These are phyloP conservation scores for Cichlasoma orientale DNA, from an alignment of 2,797 vertebrate genomes.

Conservation along the genomic window DNA sequence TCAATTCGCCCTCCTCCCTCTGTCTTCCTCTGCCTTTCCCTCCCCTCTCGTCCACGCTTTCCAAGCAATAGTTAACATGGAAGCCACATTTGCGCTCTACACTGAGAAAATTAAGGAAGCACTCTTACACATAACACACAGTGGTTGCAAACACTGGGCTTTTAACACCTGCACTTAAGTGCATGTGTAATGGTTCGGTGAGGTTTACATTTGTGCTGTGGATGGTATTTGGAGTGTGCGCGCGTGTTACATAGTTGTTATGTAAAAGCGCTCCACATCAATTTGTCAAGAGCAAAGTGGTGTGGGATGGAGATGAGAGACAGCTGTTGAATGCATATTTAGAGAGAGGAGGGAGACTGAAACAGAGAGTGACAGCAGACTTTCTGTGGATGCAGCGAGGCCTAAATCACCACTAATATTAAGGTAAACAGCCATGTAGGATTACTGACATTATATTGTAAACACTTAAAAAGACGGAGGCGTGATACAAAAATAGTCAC, in stretches of 20 bases:
- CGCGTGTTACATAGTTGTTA: constrained; percentile 60
- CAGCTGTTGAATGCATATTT: constrained; percentile 79
- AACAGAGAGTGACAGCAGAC: constrained; percentile 48
- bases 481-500: neutral
- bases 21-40: constrained; percentile 46
- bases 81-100: constrained; percentile 49
- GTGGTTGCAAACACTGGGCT: constrained; percentile 20
- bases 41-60: constrained; percentile 51
- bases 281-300: constrained; percentile 77
- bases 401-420: constrained; percentile 27
- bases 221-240: constrained; percentile 51
- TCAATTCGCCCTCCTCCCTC: constrained; percentile 69
- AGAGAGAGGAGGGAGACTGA: constrained; percentile 47
- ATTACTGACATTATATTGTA: neutral
- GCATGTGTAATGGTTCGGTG: constrained; percentile 33
- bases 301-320: constrained; percentile 75
- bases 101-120: constrained; percentile 43
- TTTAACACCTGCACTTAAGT: constrained; percentile 49
- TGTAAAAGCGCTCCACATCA: constrained; percentile 76
- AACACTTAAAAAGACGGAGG: constrained; percentile 15
- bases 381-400: constrained; percentile 32
- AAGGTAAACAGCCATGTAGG: constrained; percentile 7
- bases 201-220: constrained; percentile 52
- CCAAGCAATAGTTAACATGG: constrained; percentile 73
- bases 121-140: constrained; percentile 7